Conservation (phyloP, 2,113 vertebrate species). For the Brienomyrus brachyistius region DNA sequence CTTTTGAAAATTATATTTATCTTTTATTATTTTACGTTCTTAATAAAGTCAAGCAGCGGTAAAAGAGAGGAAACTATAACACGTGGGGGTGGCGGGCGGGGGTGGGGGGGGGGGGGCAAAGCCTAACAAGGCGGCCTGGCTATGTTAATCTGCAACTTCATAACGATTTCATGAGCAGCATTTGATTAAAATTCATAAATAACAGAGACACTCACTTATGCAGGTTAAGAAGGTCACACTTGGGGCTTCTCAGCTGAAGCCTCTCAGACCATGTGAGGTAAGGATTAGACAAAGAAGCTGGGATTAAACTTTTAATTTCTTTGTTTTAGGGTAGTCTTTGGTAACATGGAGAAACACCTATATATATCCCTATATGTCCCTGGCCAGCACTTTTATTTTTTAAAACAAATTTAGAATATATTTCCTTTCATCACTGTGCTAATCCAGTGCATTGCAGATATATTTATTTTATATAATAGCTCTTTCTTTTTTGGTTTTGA, state of each 20-base stretch:
- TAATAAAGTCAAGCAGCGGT: background rate
- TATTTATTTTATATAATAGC: background rate
- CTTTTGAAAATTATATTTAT: background rate
- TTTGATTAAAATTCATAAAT: slow-evolving; percentile 2
- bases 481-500: background rate
- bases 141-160: background rate
- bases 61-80: background rate
- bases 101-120: background rate
- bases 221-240: background rate
- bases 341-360: background rate
- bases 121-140: background rate
- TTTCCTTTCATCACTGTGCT: background rate
- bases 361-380: background rate
- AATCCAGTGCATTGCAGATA: background rate
- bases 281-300: background rate
- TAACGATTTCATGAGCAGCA: background rate
- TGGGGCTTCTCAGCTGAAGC: background rate
- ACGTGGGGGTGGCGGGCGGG: too few species aligned
- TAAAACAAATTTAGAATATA: background rate
- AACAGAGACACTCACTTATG: background rate
- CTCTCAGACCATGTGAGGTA: background rate
- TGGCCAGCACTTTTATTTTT: background rate
- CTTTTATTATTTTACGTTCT: background rate
- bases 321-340: background rate
- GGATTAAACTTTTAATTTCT: background rate